Percentiles rank a stretch among this genome's conserved stretches.
These are phyloP conservation scores for Myotis planiceps DNA, from an alignment of 2,797 vertebrate species.

Conservation along the genomic window DNA sequence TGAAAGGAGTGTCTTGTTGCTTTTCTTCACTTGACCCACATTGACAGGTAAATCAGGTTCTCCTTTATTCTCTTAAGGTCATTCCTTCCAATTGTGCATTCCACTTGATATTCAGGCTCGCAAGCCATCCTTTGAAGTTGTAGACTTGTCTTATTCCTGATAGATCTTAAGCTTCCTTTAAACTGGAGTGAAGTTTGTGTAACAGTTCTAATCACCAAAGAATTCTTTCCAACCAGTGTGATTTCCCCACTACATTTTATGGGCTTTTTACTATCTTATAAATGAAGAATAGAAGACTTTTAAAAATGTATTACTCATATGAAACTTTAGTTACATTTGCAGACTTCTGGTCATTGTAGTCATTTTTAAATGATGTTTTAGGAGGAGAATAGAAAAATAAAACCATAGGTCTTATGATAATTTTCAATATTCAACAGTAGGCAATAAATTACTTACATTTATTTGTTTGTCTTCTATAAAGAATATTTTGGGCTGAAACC, in stretches of 20 bases:
- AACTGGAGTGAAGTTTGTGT: slow-evolving; percentile 73
- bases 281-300: not conserved
- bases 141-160: slow-evolving; percentile 56
- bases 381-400: not conserved
- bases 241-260: slow-evolving; percentile 10
- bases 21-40: slow-evolving; percentile 58
- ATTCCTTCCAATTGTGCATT: slow-evolving; percentile 9
- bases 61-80: slow-evolving; percentile 76
- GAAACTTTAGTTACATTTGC: not conserved
- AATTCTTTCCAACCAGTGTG: slow-evolving; percentile 64
- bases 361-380: not conserved
- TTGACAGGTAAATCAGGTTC: slow-evolving; percentile 54
- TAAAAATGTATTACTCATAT: slow-evolving; percentile 2
- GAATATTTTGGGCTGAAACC: not conserved
- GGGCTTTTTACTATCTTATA: not conserved
- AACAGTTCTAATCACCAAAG: slow-evolving; percentile 81
- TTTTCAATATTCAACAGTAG: not conserved
- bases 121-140: slow-evolving; percentile 78
- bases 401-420: not conserved
- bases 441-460: not conserved
- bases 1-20: not conserved
- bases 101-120: slow-evolving; percentile 74
- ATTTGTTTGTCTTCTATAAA: not conserved
- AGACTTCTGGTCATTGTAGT: slow-evolving; percentile 6
- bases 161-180: slow-evolving; percentile 82